These are phyloP conservation scores for Passer montanus DNA, from an alignment of 2,113 vertebrate species.

Conservation along the genomic window DNA sequence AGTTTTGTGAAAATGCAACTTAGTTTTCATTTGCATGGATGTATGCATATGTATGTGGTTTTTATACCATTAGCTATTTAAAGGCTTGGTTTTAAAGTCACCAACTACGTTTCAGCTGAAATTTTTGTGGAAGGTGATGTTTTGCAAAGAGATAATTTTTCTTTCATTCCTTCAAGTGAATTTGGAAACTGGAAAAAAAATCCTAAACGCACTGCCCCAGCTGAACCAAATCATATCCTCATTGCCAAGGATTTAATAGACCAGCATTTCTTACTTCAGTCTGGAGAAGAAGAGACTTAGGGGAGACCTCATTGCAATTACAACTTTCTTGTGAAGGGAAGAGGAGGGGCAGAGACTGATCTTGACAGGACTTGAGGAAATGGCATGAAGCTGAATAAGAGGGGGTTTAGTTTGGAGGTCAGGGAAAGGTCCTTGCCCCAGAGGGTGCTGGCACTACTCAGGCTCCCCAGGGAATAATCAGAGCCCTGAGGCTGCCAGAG, in stretches of 20 bases:
- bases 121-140: not conserved
- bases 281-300: not conserved
- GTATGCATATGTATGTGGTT: rapidly evolving
- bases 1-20: not conserved
- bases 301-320: not conserved
- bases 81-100: not conserved
- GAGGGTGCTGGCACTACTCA: rapidly evolving
- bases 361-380: not conserved
- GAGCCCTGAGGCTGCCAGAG: rapidly evolving
- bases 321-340: not conserved
- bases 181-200: not conserved
- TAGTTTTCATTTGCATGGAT: not conserved
- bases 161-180: not conserved
- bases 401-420: not conserved
- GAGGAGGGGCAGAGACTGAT: not conserved
- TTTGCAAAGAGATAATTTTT: not conserved
- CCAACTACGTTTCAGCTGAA: not conserved
- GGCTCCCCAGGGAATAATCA: not conserved
- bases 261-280: not conserved
- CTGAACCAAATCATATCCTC: not conserved
- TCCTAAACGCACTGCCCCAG: not conserved
- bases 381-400: not conserved
- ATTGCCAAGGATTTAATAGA: not conserved
- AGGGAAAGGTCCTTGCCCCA: not conserved
- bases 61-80: not conserved